Evolutionary conservation across 2,797 vertebrate genomes (phyloP), one percentile per base, ranked within the genome.

Genomic region (Danio tinwini): DNA sequence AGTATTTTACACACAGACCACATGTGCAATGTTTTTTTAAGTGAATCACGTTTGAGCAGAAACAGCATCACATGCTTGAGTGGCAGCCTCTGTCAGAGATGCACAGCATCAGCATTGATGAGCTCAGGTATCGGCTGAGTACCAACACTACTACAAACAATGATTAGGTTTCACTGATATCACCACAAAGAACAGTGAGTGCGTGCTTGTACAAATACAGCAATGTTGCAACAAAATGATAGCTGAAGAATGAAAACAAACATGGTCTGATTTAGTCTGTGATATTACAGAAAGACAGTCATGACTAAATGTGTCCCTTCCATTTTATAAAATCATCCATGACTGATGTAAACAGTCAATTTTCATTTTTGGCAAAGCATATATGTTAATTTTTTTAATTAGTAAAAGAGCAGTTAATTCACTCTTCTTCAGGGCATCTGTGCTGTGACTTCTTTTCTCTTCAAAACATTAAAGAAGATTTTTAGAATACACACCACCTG

Each of bases 91-190:
- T 16, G 19, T 49, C 45, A 14, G 42, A 70, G 39, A 67, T 62
- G 42, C 44, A 80, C 82, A 74, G 63, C 16, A 68, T 47, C 40
- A 63, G 79, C 75, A 61, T 40, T 6, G 13, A 55, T 67, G 45
- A 53, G 76, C 61, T 55, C 49, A 63, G 55, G 59, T 69, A 70
- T 21, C 7, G 14, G 29, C 52, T 21, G 44, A 74, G n/a, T 68
- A 56, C 63, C 29, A 73, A 64, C 16, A 58, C 50, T 29, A 44
- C 42, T 64, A 73, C 63, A 69, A 80, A 69, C 55, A 39, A 58
- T 74, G 56, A 74, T 81, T 56, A 71, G 12, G 42, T 78, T 81
- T 74, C 70, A 74, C 44, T 56, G 39, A 49, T 40, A 39, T 67
- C 45, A 50, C n/a, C 7, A 56, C 72, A 45, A 70, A 77, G 45